Evolutionary conservation across 2,113 vertebrate genomes (phyloP), one percentile per base, ranked within the genome.

Genomic region (Prolemur simus): DNA sequence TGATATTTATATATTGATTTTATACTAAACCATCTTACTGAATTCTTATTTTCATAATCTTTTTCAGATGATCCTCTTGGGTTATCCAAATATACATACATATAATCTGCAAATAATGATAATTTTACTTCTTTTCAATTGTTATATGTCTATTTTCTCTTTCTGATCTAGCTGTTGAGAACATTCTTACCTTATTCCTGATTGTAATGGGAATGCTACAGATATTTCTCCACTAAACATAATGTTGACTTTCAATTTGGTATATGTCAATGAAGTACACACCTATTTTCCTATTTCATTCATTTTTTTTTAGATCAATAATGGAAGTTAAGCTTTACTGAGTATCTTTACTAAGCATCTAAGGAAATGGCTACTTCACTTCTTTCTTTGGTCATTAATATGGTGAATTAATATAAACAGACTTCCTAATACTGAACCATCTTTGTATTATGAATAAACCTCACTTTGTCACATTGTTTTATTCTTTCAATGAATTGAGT

Each of bases 61-160:
- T 96, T 83, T 92, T 85, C 64, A 92, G 42, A 39, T 71, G 29
- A 87, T 94, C 15, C 66, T 66, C 21, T 73, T 87, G 78, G 12
- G 34, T 93, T 91, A 81, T 80, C 29, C 8, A 93, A 74, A n/a
- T 9, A 84, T 73, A 82, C 6, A 78, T 63, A 87, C 66, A 68
- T 18, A 21, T 58, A 68, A 69, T 58, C 29, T 95, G 18, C 18
- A 82, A 66, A 74, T 84, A 47, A 87, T 49, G 39, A 89, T 71
- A 49, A 42, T 76, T 83, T 94, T 82, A 39, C 14, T 54, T 92
- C 34, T 77, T 89, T 95, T 71, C 25, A 92, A 39, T 64, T 64
- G 85, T 73, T 68, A 29, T 64, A 15, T 58, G 29, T 63, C 64
- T 54, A 39, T 37, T 84, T 77, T 78, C 21, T 82, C 18, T 84